Evolutionary conservation across 1,140 invertebrate genomes (phyloP).

Genomic region (Drosophila takahashii): DNA sequence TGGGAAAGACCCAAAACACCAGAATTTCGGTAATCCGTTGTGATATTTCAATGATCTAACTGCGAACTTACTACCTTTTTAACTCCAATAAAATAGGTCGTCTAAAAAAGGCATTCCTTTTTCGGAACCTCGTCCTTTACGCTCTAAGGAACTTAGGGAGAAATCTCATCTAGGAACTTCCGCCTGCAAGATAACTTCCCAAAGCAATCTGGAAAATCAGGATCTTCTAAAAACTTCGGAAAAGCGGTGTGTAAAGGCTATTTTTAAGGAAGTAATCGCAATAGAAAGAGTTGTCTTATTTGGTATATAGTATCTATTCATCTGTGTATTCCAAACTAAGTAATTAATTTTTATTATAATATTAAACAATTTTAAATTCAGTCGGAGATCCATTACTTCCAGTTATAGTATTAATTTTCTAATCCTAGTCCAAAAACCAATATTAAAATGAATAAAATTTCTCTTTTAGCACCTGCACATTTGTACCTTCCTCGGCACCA

Average conservation of each 20-base stretch:
- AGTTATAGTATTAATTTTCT: too few species aligned
- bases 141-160: background rate
- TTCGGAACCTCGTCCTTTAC: background rate
- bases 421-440: too few species aligned
- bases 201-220: background rate
- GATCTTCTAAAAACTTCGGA: background rate
- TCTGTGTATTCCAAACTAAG: too few species aligned
- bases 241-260: background rate
- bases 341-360: too few species aligned
- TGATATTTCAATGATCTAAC: background rate
- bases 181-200: background rate
- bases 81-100: background rate
- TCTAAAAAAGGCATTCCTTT: background rate
- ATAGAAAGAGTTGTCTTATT: background rate
- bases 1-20: conserved; percentile 4
- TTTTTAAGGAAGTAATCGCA: background rate
- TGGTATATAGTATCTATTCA: too few species aligned
- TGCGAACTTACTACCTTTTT: background rate
- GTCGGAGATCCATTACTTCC: too few species aligned
- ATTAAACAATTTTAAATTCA: too few species aligned
- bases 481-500: conserved; percentile 2
- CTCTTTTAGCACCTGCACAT: background rate
- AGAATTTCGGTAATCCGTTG: conserved; percentile 7
- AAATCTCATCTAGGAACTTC: background rate
- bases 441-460: background rate